Conservation (phyloP, 92 coral and sea anemone genomes). For the Ricordea florida region DNA sequence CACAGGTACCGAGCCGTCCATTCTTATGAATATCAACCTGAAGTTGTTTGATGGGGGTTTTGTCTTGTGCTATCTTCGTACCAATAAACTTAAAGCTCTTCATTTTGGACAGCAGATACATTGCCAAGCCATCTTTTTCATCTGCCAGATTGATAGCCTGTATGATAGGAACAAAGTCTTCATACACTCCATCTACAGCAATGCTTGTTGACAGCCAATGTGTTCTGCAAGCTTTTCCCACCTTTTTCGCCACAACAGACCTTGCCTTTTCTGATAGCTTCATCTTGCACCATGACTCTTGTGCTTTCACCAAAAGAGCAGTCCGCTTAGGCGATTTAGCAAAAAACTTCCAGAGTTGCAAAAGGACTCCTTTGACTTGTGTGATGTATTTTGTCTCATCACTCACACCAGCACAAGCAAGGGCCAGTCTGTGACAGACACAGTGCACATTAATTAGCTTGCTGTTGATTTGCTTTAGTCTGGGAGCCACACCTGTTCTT, state of each 20-base stretch:
- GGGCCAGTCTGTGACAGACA: conserved; percentile 22
- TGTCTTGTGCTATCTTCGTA: background rate
- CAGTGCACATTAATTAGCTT: conserved; percentile 24
- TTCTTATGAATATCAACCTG: conserved; percentile 10
- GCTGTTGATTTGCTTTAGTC: conserved; percentile 37
- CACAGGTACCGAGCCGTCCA: conserved; percentile 14
- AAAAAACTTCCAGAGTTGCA: conserved; percentile 23
- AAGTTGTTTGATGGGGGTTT: background rate
- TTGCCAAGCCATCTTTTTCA: conserved; percentile 19
- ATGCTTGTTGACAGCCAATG: conserved; percentile 19
- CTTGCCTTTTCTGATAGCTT: conserved; percentile 18
- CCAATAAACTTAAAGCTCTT: conserved; percentile 10
- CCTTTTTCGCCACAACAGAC: conserved; percentile 13
- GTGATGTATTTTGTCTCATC: conserved; percentile 17
- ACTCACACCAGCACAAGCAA: conserved; percentile 36
- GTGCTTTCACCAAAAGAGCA: conserved; percentile 29
- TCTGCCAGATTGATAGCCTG: conserved; percentile 2
- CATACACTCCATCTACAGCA: conserved; percentile 40
- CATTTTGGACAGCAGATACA: background rate
- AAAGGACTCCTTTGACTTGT: conserved; percentile 31
- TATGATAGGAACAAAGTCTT: conserved; percentile 30
- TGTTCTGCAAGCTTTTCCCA: conserved; percentile 2
- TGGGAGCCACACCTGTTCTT: conserved; percentile 30
- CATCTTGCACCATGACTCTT: conserved; percentile 31
- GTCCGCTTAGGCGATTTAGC: conserved; percentile 20